phyloP scores from a whole-genome alignment of 92 coral and sea anemone species.

The Umimayanthus kanabou region DNA sequence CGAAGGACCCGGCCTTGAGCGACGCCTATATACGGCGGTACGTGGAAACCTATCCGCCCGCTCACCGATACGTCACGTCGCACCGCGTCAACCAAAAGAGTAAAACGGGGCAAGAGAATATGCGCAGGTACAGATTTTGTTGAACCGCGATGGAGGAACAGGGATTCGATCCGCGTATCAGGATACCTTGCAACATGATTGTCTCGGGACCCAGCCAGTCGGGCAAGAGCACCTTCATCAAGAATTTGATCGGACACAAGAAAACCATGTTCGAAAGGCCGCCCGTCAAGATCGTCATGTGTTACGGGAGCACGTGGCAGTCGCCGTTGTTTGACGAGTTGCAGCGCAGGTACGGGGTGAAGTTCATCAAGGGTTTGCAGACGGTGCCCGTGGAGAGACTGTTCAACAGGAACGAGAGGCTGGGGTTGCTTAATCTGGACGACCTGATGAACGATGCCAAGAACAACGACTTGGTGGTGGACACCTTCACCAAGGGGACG shows the following conservation, averaged over 20 bases:
- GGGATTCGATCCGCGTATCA: neutral
- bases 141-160: neutral
- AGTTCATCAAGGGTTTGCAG: conserved; percentile 7
- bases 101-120: neutral
- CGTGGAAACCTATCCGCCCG: neutral
- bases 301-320: conserved; percentile 5
- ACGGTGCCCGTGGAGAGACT: neutral
- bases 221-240: conserved; percentile 10
- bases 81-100: neutral
- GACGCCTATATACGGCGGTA: neutral
- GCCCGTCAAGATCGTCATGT: neutral
- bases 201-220: neutral
- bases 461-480: neutral
- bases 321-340: neutral
- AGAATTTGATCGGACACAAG: neutral
- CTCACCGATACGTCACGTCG: neutral
- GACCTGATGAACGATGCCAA: conserved; percentile 21
- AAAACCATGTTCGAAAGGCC: conserved; percentile 12
- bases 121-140: neutral
- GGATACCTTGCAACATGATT: neutral
- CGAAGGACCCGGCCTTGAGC: neutral
- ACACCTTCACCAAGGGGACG: conserved; percentile 19
- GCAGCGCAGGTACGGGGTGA: neutral
- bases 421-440: conserved; percentile 16
- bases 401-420: neutral